Evolutionary conservation across 2,797 vertebrate species (phyloP), one percentile per base, ranked within the genome.

Genomic region (Myotis vivesi): DNA sequence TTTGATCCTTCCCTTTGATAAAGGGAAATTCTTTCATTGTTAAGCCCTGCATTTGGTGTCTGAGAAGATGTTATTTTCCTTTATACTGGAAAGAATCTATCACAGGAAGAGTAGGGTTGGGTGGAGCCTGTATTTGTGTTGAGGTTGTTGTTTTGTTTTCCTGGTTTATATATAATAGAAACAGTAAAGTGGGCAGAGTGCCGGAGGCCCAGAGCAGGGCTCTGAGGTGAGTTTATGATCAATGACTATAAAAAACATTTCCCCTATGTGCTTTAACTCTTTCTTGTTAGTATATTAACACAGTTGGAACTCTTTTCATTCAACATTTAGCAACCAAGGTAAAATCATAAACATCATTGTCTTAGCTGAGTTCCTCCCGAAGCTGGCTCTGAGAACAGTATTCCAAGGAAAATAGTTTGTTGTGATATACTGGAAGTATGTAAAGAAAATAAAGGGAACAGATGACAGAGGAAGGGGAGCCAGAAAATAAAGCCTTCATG

Each of bases 351-450:
- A 23, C 30, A 89, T 25, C 15, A 83, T 49, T 89, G 57, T 28
- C 10, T 75, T 33, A 38, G 55, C 17, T 84, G 66, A 84, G 49
- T 55, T 94, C 36, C 89, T 64, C 23, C 13, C 79, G 53, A 81
- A 92, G 8, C 20, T 80, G 66, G 80, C 33, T 22, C 75, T 76
- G 33, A 90, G 49, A 72, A 92, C 25, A 79, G 19, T 25, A 87
- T 72, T 92, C 22, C n/a, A 93, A 83, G 62, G 49, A 77, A 94
- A 95, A 73, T 38, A 75, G 46, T 49, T 92, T 66, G 16, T 64
- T 82, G 13, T 91, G 33, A 89, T 53, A 73, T 28, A 57, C 49
- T 69, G 44, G 19, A 85, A 87, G 93, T 36, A 85, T 1, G 46
- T 25, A 80, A 8, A n/a, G 13, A 71, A 68, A 71, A 68, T 49